Evolutionary conservation across 2,797 vertebrate genomes (phyloP), one percentile per base, ranked within the genome.

Genomic region (Aphelocoma californica): DNA sequence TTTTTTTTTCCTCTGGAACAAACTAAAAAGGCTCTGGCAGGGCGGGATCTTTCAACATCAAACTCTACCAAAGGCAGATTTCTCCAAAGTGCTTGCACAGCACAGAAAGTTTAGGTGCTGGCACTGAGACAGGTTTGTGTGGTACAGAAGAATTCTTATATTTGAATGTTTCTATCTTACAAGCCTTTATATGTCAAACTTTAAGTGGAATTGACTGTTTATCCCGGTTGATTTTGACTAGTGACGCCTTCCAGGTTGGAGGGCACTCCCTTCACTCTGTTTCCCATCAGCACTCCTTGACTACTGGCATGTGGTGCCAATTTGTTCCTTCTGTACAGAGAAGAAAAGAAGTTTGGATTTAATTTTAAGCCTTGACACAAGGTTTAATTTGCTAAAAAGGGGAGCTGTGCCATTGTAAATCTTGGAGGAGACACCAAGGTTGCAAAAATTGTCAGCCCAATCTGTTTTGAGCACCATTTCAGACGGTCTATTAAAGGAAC

Each of bases 301-400:
- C 97, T 97, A 78, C 96, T 36, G 81, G 93, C 96, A 97, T 97
- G 97, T 98, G 97, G 96, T 97, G 97, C 97, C 97, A 98, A 98
- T 98, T 98, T 98, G 95, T 97, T 98, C 96, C 96, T 97, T 97
- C 96, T 97, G 92, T 87, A 96, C 95, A 93, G 92, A 95, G 95
- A 97, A 97, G 73, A 97, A 92, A 97, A 88, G 94, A 92, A 93
- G 91, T 97, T 98, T 98, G 97, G 95, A 97, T 97, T 97, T 98
- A 96, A 98, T 97, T 97, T 97, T 97, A 96, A 98, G 97, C 94
- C 96, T 98, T 97, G 97, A 98, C 97, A 97, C 97, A 72, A 97
- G 96, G 96, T 98, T 98, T 98, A 98, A 98, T 98, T 98, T 98
- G 97, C 97, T 97, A 97, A 97, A 98, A 97, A 95, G 96, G 95